Evolutionary conservation across 2,888 invertebrate genomes (phyloP).

Genomic region (Pyrochroa serraticornis): DNA sequence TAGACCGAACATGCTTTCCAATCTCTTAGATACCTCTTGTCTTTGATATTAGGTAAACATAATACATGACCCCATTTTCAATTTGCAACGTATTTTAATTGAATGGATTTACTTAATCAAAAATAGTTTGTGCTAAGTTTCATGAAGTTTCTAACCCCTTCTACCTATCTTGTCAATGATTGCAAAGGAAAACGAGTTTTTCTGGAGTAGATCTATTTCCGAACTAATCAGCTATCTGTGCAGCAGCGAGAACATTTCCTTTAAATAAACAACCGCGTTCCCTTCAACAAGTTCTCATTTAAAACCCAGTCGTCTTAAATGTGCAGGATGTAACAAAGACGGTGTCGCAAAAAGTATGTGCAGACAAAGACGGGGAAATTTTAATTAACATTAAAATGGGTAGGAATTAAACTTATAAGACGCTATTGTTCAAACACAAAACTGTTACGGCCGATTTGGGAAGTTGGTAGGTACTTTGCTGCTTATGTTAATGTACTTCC

Average conservation of each 20-base stretch:
- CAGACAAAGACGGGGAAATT: conserved; percentile 28
- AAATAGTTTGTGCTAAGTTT: no score
- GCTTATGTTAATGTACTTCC: conserved; percentile 39
- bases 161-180: conserved; percentile 23
- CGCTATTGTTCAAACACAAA: conserved; percentile 37
- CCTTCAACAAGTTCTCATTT: conserved; percentile 19
- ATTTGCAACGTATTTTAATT: no score
- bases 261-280: conserved; percentile 16
- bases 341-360: conserved; percentile 18
- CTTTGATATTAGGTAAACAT: no score
- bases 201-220: not conserved
- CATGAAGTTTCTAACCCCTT: conserved; percentile 9
- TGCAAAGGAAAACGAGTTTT: conserved; percentile 29
- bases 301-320: conserved; percentile 21
- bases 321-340: conserved; percentile 25
- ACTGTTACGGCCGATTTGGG: conserved; percentile 37
- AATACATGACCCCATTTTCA: no score
- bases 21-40: not conserved
- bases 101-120: no score
- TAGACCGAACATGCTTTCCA: no score
- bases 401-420: conserved; percentile 37
- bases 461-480: conserved; percentile 28
- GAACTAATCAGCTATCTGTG: no score
- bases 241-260: conserved; percentile 7
- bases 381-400: conserved; percentile 39